A percentile compares a stretch with the other conserved stretches of the same genome.
phyloP scores from a whole-genome alignment of 1,140 invertebrate genomes.

The Melanaphis sacchari region DNA sequence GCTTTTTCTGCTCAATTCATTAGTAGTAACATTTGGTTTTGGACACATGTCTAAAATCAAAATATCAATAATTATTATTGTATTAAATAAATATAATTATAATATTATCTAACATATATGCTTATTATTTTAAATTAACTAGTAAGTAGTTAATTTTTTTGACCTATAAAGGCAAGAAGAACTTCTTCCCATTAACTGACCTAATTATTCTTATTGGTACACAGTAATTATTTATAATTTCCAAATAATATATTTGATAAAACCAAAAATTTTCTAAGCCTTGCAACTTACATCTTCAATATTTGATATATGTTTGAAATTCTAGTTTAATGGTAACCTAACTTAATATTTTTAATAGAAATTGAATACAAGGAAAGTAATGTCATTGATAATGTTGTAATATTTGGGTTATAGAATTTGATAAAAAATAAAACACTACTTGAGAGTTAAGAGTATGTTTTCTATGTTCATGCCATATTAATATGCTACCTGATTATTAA shows the following conservation, averaged over 20 bases:
- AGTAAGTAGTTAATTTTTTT: background rate
- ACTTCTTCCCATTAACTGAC: background rate
- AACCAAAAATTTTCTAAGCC: background rate
- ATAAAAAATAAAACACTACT: background rate
- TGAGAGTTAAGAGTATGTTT: background rate
- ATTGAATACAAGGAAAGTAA: background rate
- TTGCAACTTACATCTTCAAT: background rate
- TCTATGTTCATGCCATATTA: background rate
- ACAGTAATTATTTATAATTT: background rate
- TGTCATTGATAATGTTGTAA: background rate
- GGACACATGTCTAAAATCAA: conserved; percentile 82
- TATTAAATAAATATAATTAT: background rate
- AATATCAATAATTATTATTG: background rate
- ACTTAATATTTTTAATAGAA: background rate
- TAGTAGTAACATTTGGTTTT: conserved; percentile 77
- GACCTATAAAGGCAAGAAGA: background rate
- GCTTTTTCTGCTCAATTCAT: conserved; percentile 77
- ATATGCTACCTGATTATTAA: background rate
- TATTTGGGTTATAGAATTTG: background rate
- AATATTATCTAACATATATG: background rate
- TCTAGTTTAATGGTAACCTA: background rate
- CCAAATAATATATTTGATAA: background rate
- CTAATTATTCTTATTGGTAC: background rate
- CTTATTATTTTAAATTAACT: background rate
- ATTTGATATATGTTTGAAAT: background rate